These are phyloP conservation scores for Staurois parvus DNA, from an alignment of 2,797 vertebrate species.

Conservation along the genomic window DNA sequence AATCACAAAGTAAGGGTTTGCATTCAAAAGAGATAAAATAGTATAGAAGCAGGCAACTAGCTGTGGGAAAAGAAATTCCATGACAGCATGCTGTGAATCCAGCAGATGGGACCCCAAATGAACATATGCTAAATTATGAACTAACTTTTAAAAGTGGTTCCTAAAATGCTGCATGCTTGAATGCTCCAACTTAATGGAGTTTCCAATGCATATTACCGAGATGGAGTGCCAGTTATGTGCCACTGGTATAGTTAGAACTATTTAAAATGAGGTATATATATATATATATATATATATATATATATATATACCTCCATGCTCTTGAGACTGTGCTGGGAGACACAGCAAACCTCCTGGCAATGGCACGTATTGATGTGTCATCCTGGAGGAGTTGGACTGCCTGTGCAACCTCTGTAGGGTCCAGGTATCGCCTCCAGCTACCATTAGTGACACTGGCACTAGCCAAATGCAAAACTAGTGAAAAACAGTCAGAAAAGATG, in stretches of 20 bases:
- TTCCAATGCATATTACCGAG: constrained; percentile 24
- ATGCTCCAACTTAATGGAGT: constrained; percentile 40
- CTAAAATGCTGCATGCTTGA: constrained; percentile 52
- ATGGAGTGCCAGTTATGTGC: constrained; percentile 28
- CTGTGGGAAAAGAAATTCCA: constrained; percentile 49
- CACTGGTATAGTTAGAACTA: constrained; percentile 8
- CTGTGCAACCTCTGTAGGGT: too few relatives aligned
- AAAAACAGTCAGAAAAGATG: too few relatives aligned
- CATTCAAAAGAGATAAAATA: constrained; percentile 32
- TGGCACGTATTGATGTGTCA: too few relatives aligned
- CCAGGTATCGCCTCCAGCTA: too few relatives aligned
- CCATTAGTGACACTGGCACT: too few relatives aligned
- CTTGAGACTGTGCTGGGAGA: too few relatives aligned
- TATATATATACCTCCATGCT: too few relatives aligned
- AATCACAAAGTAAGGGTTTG: constrained; percentile 9
- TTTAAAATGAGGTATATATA: constrained; percentile 7
- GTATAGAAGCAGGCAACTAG: constrained; percentile 48
- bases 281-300: neutral
- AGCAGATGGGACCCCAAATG: constrained; percentile 56
- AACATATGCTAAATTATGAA: constrained; percentile 60
- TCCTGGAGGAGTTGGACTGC: too few relatives aligned
- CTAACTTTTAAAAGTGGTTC: constrained; percentile 61
- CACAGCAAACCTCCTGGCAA: too few relatives aligned
- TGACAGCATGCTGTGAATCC: constrained; percentile 39
- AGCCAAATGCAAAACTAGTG: too few relatives aligned